A percentile compares a stretch with the other conserved stretches of the same genome.
Conservation (phyloP, 1,140 invertebrate genomes). For the Drosophila sucinea region DNA sequence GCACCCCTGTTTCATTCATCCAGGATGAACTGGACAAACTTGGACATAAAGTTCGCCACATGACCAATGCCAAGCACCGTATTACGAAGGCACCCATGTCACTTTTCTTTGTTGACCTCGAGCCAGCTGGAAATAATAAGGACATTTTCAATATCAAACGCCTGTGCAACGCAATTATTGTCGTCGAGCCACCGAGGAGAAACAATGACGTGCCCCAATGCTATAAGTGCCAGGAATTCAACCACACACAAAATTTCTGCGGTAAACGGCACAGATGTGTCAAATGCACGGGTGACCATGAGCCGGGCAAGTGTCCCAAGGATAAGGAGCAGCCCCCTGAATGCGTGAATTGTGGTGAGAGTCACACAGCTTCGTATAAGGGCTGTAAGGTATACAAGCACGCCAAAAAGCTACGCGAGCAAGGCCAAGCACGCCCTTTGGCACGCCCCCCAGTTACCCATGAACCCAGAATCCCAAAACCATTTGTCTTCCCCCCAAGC, state of each 20-base stretch:
- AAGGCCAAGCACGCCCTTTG: background rate
- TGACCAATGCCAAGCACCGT: background rate
- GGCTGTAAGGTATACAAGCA: too few relatives aligned
- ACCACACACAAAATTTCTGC: too few relatives aligned
- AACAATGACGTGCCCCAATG: background rate
- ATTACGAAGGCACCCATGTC: background rate
- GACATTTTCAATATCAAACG: background rate
- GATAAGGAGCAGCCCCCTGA: background rate
- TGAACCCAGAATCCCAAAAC: background rate
- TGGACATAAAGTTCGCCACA: background rate
- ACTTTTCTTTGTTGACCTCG: background rate
- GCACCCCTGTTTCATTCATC: background rate
- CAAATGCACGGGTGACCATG: background rate
- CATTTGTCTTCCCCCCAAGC: background rate
- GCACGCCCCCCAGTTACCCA: background rate
- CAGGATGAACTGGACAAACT: conserved; percentile 1
- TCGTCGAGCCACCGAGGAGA: background rate
- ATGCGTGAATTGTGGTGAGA: background rate
- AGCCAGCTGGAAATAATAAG: background rate
- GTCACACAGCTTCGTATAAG: background rate
- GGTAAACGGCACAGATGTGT: background rate
- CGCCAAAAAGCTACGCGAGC: background rate
- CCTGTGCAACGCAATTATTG: background rate
- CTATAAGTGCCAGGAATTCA: background rate
- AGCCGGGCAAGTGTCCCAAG: background rate